Evolutionary conservation across 2,888 invertebrate genomes (phyloP).

Genomic region (Netelia fuscicornis): DNA sequence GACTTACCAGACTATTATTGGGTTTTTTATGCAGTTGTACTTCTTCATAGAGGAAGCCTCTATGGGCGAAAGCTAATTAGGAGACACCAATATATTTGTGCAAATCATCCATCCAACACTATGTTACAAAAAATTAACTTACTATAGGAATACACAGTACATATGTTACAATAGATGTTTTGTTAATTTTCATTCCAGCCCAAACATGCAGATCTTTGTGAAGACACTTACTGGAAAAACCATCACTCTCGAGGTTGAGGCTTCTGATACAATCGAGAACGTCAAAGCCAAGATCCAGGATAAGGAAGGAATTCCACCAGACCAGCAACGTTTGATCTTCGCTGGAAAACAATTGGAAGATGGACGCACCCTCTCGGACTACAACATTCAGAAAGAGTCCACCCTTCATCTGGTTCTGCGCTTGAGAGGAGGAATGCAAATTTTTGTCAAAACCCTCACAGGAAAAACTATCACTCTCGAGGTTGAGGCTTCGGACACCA

Average conservation of each 20-base stretch:
- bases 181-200: constrained; percentile 62
- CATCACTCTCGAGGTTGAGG: constrained; percentile 40
- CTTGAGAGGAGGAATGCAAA: constrained; percentile 85
- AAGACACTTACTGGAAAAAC: constrained; percentile 92
- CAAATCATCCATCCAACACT: too few relatives aligned
- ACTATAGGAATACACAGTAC: too few relatives aligned
- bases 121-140: too few relatives aligned
- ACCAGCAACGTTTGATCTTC: constrained; percentile 45
- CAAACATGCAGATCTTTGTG: constrained; percentile 96
- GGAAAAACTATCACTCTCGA: constrained; percentile 86
- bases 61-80: too few relatives aligned
- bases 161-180: background rate
- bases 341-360: constrained; percentile 60
- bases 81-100: too few relatives aligned
- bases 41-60: too few relatives aligned
- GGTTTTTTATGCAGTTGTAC: background rate
- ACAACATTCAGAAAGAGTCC: constrained; percentile 71
- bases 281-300: constrained; percentile 40
- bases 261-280: constrained; percentile 38
- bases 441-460: constrained; percentile 87
- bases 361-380: constrained; percentile 67
- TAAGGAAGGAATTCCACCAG: constrained; percentile 35
- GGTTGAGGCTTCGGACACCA: constrained; percentile 86
- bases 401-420: constrained; percentile 68
- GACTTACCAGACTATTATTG: background rate